phyloP scores from a whole-genome alignment of 2,888 invertebrate species.

The Dysmachus trigonus region DNA sequence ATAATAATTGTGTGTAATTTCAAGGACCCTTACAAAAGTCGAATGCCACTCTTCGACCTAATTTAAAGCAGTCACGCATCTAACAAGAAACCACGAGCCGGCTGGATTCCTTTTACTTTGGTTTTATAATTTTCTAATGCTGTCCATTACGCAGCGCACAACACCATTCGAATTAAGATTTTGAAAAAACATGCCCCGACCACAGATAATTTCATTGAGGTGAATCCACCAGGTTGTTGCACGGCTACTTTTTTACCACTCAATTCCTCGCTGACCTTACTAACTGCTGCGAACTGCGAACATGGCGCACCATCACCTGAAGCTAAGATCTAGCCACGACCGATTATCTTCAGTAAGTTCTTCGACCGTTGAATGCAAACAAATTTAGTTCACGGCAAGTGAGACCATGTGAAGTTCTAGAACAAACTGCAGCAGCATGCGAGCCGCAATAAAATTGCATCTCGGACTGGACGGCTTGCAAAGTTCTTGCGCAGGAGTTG shows the following conservation, averaged over 20 bases:
- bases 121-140: background rate
- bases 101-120: background rate
- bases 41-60: background rate
- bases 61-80: background rate
- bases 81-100: background rate
- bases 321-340: background rate
- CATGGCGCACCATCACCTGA: background rate
- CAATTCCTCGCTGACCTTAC: conserved; percentile 16
- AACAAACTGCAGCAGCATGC: background rate
- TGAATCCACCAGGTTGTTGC: background rate
- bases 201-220: background rate
- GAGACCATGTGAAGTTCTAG: conserved; percentile 15
- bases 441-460: background rate
- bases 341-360: conserved; percentile 6
- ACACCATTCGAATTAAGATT: background rate
- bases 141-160: background rate
- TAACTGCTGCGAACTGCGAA: background rate
- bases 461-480: background rate
- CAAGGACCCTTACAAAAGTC: background rate
- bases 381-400: conserved; percentile 22
- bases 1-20: background rate
- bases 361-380: background rate
- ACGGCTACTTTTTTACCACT: background rate
- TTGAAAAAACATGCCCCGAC: background rate
- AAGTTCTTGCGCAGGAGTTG: background rate